Conservation (phyloP, 2,888 invertebrate species). For the Bombylius discolor region DNA sequence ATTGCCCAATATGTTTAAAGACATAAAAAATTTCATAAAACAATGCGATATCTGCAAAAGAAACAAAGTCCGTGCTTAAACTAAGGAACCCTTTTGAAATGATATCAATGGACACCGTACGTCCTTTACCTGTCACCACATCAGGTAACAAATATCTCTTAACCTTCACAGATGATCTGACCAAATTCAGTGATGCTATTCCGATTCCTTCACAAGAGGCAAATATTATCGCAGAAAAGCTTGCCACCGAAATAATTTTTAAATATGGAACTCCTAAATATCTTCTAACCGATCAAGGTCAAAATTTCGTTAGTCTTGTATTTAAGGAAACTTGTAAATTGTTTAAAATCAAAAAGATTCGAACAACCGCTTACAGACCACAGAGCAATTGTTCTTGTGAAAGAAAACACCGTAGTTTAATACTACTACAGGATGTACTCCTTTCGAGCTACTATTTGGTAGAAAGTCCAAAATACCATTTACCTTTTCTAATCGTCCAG, state of each 20-base stretch:
- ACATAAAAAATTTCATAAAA: constrained; percentile 22
- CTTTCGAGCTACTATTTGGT: not conserved
- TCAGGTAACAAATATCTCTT: constrained; percentile 19
- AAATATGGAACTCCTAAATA: not conserved
- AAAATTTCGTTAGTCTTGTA: not conserved
- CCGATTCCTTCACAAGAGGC: constrained; percentile 21
- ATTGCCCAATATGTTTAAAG: constrained; percentile 23
- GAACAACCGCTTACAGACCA: not conserved
- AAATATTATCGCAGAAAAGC: constrained; percentile 20
- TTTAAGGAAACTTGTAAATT: not conserved
- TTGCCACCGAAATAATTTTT: not conserved
- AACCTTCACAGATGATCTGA: constrained; percentile 19
- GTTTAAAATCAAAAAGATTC: not conserved
- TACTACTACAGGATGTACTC: not conserved
- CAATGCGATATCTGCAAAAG: constrained; percentile 17
- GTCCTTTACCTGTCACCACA: constrained; percentile 17
- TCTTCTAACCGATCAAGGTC: not conserved
- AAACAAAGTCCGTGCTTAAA: constrained; percentile 13
- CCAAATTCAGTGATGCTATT: constrained; percentile 20
- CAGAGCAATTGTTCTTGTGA: not conserved
- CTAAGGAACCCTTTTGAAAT: constrained; percentile 18
- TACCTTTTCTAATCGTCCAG: too few species aligned
- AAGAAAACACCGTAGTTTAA: not conserved
- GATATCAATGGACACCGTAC: constrained; percentile 21
- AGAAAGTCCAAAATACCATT: not conserved